Base-by-base conservation (phyloP, 2,113 vertebrate species). In the Stegastes partitus region DNA sequence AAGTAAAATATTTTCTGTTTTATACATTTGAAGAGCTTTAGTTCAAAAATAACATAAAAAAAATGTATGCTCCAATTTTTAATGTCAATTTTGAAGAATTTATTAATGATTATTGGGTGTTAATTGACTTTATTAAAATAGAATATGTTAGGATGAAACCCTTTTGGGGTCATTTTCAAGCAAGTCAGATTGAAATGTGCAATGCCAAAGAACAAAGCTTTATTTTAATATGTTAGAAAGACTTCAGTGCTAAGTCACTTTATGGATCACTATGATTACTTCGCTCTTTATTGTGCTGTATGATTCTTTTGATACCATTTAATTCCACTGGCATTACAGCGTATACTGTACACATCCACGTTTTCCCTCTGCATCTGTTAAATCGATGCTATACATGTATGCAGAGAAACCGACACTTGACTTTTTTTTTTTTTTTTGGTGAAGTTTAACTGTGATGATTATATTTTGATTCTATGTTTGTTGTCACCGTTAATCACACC, bases 361-460 rank as follows among this genome's bases (percentile, higher is more conserved):
- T 84, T 79, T 89, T 81, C 84, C 65, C 67, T 87, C 89, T 76
- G 84, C 77, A 83, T 80, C 75, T 71, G 79, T 66, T 62, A 73
- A 81, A 77, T 22, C 39, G 64, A 78, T 71, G 64, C 53, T 65
- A 64, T 71, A 80, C 28, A 68, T 70, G 50, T 86, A 79, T 90
- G 89, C 71, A 90, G 86, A 91, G 70, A 86, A 90, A 90, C 71
- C 66, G 66, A 93, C 91, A 94, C 94, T 93, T 94, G 92, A 95
- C 85, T 21, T 89, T 68, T 87, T 79, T 64, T 57, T 42, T 81
- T 28, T 87, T 77, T 82, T 68, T 65, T 89, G 47, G 39, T 87
- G 72, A 90, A 74, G 74, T 84, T 81, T 75, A 87, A 94, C 92
- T 94, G 92, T 93, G 92, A 93, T 93, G 77, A 79, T 88, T 90